Evolutionary conservation across 1,140 invertebrate species (phyloP), one percentile per base, ranked within the genome.

Genomic region (Mylabris phalerata): DNA sequence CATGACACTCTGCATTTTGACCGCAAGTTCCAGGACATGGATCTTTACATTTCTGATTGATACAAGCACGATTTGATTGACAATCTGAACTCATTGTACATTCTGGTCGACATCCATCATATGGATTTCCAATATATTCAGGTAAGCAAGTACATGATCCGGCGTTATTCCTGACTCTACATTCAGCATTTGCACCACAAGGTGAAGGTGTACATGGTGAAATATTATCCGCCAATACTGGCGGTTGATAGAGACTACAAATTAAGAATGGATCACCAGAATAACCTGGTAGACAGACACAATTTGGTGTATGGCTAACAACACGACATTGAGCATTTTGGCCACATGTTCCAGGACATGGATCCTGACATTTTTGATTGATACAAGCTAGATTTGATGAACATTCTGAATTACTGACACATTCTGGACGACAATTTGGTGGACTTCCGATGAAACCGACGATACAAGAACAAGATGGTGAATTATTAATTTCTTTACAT

Each of bases 31-130:
- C 88, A 5, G 85, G 82, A 67, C 89, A 92, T 26, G 89, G 89
- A 74, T 91, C 85, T 39, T 79, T 75, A 68, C 90, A 93, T 71
- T 89, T 90, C 61, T 88, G 88, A 61, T 82, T 82, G 52, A 89
- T 78, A 67, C 90, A 93, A 24, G 87, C 86, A 72, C 85, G 85
- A 68, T 90, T 84, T 55, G 85, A 80, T 9, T 85, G 79, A 75
- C 91, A 93, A 71, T 93, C 90, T 27, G 87, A 83, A 68, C 86
- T 90, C 4, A 88, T 75, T 4, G 88, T 82, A 69, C 89, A 93
- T 73, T 91, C 88, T 1, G 89, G 89, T 64, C 87, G 75, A 67
- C 89, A 91, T 4, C 84, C 85, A 67, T 79, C 77, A 55, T 86
- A 85, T 45, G 86, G 85, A 68, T 85, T 85, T 48, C 85, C 87